Conservation (phyloP, 2,797 vertebrate species). For the Lophura swinhoii region DNA sequence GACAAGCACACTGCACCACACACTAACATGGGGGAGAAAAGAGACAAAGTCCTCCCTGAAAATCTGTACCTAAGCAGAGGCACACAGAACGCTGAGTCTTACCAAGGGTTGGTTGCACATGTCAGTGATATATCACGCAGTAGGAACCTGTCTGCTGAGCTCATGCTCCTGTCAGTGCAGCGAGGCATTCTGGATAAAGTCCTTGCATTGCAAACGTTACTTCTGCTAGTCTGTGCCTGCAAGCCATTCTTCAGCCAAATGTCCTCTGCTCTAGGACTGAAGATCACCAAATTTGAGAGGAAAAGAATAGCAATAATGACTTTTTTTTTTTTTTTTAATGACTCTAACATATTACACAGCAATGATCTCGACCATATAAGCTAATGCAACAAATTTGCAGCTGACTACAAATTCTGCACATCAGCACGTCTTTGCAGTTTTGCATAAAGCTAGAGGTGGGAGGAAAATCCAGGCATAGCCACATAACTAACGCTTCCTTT, state of each 20-base stretch:
- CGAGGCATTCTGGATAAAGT: not conserved
- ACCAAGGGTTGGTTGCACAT: not conserved
- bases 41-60: not conserved
- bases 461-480: constrained; percentile 14
- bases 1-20: rapidly evolving
- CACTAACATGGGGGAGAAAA: rapidly evolving
- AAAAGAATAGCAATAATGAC: not conserved
- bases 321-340: not conserved
- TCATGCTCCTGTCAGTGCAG: rapidly evolving
- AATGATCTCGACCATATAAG: not conserved
- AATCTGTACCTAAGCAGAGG: not conserved
- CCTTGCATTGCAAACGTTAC: not conserved
- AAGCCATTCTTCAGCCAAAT: not conserved
- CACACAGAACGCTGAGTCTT: rapidly evolving
- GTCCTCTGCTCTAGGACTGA: not conserved
- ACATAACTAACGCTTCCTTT: not conserved
- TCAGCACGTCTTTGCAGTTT: not conserved
- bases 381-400: rapidly evolving
- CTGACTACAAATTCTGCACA: not conserved
- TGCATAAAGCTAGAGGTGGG: not conserved
- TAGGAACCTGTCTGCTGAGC: not conserved
- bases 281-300: not conserved
- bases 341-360: not conserved
- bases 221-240: not conserved
- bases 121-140: not conserved